Evolutionary conservation across 1,140 invertebrate genomes (phyloP), one percentile per base, ranked within the genome.

Genomic region (Battus philenor): DNA sequence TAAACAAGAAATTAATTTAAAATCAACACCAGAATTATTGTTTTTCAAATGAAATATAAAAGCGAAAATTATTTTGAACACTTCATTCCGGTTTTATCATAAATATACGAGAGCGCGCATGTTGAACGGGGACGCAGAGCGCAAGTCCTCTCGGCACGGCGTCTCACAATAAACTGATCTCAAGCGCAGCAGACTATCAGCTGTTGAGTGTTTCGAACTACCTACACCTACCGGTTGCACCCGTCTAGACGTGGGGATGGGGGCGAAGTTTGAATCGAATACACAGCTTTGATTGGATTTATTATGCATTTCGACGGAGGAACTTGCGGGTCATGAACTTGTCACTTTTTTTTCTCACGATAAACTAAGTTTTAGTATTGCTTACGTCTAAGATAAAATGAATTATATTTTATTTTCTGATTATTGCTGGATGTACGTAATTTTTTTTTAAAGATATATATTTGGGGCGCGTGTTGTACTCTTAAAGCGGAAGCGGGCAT

Each of bases 181-280:
- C 44, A 54, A 43, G 27, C 36, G 38, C 44, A 54, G 48, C 53
- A 54, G 48, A 46, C 38, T 44, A 61, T 59, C 59, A 69, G 57
- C 66, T 66, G 54, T 57, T 68, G 22, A 33, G 44, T 51, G 57
- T 46, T 48, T 44, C 31, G n/a, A 47, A 48, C 47, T 54, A 59
- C 44, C 56, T 50, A 57, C 59, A 59, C 44, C 39, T 58, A 39
- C 43, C 45, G 47, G 41, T 41, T 39, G 36, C 36, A 16, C 49
- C 43, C 22, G 66, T 68, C 69, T 74, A 69, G 68, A 74, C 66
- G 24, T 39, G 50, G 54, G 53, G 43, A 45, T 31, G 31, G 36
- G 47, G 30, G 45, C 16, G 31, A 44, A 26, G 33, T 36, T 36
- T 2, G 31, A 34, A 32, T n/a, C 44, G 7, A 33, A 22, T 13